phyloP scores from a whole-genome alignment of 2,888 invertebrate species.

The Graphium colonna region DNA sequence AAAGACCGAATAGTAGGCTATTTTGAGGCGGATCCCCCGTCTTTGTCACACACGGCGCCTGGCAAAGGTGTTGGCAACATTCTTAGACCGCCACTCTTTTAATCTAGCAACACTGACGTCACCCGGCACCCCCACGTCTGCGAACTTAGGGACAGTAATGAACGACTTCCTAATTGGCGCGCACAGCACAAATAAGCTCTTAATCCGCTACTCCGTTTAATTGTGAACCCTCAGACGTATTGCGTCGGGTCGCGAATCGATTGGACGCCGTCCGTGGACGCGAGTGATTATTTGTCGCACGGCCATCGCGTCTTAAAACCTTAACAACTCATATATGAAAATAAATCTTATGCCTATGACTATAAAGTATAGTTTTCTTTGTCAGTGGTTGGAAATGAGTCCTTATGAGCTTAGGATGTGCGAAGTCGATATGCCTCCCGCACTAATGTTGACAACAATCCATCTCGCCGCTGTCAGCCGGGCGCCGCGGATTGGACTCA shows the following conservation, averaged over 20 bases:
- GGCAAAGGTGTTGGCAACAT: conserved; percentile 60
- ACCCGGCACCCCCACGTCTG: conserved; percentile 77
- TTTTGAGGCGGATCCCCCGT: conserved; percentile 68
- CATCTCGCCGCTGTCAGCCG: conserved; percentile 70
- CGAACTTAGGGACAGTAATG: conserved; percentile 79
- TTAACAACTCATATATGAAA: conserved; percentile 38
- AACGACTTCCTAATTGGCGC: conserved; percentile 80
- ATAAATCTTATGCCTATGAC: conserved; percentile 45
- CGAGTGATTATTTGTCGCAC: conserved; percentile 46
- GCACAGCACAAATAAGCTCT: conserved; percentile 68
- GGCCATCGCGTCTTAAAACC: conserved; percentile 46
- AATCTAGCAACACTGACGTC: conserved; percentile 47
- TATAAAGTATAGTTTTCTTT: conserved; percentile 38
- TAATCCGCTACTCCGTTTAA: conserved; percentile 66
- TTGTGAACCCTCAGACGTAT: conserved; percentile 69
- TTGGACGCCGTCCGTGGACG: conserved; percentile 59
- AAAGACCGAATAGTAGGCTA: conserved; percentile 69
- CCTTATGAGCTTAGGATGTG: too few species aligned
- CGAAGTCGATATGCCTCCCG: conserved; percentile 71
- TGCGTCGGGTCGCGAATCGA: conserved; percentile 66
- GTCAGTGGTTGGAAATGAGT: too few species aligned
- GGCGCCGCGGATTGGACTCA: conserved; percentile 72
- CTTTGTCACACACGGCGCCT: conserved; percentile 71
- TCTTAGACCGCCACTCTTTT: conserved; percentile 61
- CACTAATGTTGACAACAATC: conserved; percentile 77